Evolutionary conservation across 2,113 vertebrate genomes (phyloP).

Genomic region (Sylvilagus bachmani): DNA sequence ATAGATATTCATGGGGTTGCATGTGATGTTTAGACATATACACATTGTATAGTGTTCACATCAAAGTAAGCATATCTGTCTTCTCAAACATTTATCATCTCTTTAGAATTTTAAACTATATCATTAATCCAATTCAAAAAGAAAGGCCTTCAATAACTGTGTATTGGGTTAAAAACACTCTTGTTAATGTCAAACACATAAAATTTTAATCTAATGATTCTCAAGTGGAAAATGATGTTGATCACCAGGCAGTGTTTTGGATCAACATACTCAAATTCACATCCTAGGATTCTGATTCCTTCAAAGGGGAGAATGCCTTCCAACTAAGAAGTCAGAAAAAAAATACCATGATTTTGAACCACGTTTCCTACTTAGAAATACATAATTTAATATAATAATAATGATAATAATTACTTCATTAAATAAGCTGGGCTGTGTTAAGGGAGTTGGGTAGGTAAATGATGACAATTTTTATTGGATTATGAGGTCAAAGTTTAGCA

Average conservation of each 20-base stretch:
- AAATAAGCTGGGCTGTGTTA: not conserved
- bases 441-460: not conserved
- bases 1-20: no score
- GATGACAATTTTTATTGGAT: not conserved
- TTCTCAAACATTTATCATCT: not conserved
- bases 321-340: not conserved
- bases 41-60: no score
- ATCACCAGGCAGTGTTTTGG: not conserved
- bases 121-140: constrained; percentile 1
- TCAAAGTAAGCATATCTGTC: no score
- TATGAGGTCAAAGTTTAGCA: not conserved
- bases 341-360: not conserved
- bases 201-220: constrained; percentile 7
- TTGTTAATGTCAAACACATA: not conserved
- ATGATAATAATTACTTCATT: no score
- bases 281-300: not conserved
- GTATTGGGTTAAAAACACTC: constrained; percentile 31
- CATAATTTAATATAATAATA: no score
- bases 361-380: not conserved
- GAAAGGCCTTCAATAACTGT: not conserved
- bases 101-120: not conserved
- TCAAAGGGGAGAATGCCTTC: not conserved
- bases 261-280: not conserved
- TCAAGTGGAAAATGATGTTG: not conserved
- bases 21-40: no score